phyloP scores from a whole-genome alignment of 2,113 vertebrate species.

The Barnardius zonarius region DNA sequence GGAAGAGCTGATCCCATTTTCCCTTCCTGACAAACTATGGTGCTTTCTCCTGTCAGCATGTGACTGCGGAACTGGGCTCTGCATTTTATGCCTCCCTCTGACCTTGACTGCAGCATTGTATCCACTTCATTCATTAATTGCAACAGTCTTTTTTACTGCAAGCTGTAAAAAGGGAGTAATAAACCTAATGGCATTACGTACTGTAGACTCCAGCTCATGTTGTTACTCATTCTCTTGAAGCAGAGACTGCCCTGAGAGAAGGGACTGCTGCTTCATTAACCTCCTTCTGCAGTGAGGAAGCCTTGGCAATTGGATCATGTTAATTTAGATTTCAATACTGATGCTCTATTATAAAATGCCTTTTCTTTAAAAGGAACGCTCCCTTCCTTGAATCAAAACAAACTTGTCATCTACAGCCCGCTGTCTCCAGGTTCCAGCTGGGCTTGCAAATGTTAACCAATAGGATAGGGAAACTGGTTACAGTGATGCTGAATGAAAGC shows the following conservation, averaged over 20 bases:
- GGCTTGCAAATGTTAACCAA: background rate
- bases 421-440: background rate
- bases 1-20: background rate
- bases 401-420: background rate
- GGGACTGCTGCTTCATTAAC: conserved; percentile 5
- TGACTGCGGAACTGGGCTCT: background rate
- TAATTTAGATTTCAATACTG: background rate
- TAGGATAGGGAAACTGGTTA: background rate
- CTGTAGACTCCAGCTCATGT: background rate
- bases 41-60: background rate
- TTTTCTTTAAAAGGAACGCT: background rate
- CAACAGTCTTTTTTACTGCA: background rate
- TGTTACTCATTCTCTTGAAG: background rate
- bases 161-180: background rate
- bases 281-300: background rate
- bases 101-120: background rate
- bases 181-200: conserved; percentile 6
- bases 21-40: background rate
- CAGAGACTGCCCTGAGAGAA: background rate
- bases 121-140: conserved; percentile 9
- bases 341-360: background rate
- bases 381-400: background rate
- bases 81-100: background rate
- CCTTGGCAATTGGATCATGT: background rate
- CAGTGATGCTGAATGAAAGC: background rate